A percentile compares a stretch with the other conserved stretches of the same genome.
Evolutionary conservation across 2,888 invertebrate species (phyloP).

Genomic region (Cheilosia variabilis): DNA sequence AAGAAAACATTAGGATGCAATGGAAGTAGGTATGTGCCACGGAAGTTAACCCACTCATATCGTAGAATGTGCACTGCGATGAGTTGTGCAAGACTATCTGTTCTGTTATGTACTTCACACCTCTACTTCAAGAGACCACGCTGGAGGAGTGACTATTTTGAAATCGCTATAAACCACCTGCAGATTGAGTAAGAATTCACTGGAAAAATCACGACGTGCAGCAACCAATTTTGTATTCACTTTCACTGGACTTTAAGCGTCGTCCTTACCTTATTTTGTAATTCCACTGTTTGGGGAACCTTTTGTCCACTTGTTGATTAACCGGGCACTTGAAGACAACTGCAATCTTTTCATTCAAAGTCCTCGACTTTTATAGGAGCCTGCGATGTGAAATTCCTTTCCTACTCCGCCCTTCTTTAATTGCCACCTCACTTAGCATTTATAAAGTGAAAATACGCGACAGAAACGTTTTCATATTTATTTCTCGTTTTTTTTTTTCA

Average conservation of each 20-base stretch:
- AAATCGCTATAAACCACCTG: neutral
- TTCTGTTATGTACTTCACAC: no score
- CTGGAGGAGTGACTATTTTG: neutral
- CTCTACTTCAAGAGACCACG: no score
- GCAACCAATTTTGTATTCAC: neutral
- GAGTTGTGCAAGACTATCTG: no score
- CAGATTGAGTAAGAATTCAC: no score
- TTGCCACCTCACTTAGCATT: slow-evolving; percentile 61
- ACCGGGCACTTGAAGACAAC: slow-evolving; percentile 54
- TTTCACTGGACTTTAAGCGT: neutral
- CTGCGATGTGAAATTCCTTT: slow-evolving; percentile 11
- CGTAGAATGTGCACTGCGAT: no score
- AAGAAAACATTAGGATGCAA: no score
- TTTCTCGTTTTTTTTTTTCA: slow-evolving; percentile 44
- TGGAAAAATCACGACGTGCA: no score
- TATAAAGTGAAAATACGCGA: slow-evolving; percentile 72
- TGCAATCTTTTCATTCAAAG: slow-evolving; percentile 45
- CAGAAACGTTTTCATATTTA: slow-evolving; percentile 51
- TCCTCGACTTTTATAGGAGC: slow-evolving; percentile 57
- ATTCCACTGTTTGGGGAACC: neutral
- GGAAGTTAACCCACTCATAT: no score
- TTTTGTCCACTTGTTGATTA: slow-evolving; percentile 59
- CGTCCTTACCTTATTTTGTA: slow-evolving; percentile 28
- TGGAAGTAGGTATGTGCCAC: no score
- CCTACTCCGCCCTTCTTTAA: slow-evolving; percentile 37